Evolutionary conservation across 2,113 vertebrate genomes (phyloP).

Genomic region (Lota lota): DNA sequence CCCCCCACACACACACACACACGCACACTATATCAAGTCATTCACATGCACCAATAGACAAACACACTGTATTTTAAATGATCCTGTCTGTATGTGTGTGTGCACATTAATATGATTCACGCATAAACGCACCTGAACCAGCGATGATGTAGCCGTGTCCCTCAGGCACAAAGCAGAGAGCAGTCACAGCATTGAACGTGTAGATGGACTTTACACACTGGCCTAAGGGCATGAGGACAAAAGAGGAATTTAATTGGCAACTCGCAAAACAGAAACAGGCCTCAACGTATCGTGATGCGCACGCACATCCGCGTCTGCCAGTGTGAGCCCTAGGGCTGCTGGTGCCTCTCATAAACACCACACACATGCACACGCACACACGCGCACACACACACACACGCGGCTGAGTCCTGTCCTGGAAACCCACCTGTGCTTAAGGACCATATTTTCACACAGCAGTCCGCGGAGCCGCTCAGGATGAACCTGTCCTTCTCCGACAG

Average conservation of each 20-base stretch:
- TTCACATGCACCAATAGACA: neutral
- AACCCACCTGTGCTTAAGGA: slow-evolving; percentile 71
- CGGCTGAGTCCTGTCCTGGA: too few relatives aligned
- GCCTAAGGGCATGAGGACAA: slow-evolving; percentile 56
- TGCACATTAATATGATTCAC: neutral
- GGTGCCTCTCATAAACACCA: too few relatives aligned
- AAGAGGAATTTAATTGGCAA: slow-evolving; percentile 43
- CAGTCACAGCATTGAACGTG: slow-evolving; percentile 74
- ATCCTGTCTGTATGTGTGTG: neutral
- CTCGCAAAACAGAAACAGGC: slow-evolving; percentile 8
- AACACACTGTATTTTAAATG: neutral
- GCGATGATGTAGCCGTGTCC: slow-evolving; percentile 71
- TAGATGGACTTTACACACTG: slow-evolving; percentile 78
- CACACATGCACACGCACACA: neutral
- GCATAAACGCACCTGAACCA: slow-evolving; percentile 69
- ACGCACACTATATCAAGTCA: neutral
- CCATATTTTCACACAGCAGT: slow-evolving; percentile 79
- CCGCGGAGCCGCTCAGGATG: slow-evolving; percentile 75
- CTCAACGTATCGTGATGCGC: neutral
- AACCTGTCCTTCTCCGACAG: slow-evolving; percentile 72
- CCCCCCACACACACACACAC: neutral
- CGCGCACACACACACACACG: neutral
- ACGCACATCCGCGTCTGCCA: neutral
- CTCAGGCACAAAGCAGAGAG: slow-evolving; percentile 73
- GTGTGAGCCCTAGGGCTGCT: neutral